Percentiles rank a stretch among this genome's conserved stretches.
Evolutionary conservation across 2,888 invertebrate genomes (phyloP).

Genomic region (Fissipunctia ypsillon): DNA sequence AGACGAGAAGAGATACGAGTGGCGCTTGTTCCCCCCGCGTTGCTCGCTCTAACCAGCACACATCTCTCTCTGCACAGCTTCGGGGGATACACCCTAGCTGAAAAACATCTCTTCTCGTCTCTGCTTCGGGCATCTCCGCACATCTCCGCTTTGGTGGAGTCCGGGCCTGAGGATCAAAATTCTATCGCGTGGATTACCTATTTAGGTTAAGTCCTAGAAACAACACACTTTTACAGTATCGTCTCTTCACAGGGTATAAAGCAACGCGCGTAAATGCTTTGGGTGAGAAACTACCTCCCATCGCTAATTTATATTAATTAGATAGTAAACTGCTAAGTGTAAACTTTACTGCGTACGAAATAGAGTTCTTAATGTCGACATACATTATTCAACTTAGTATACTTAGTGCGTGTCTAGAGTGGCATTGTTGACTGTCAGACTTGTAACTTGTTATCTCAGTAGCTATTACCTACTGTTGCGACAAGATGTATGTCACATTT

Average conservation of each 20-base stretch:
- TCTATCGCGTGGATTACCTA: background rate
- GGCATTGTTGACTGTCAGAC: background rate
- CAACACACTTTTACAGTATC: background rate
- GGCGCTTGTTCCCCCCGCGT: no score
- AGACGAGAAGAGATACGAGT: no score
- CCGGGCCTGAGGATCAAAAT: no score
- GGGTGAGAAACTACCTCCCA: conserved; percentile 2
- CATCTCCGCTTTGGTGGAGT: no score
- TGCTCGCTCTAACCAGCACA: no score
- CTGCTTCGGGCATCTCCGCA: no score
- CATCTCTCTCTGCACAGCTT: no score
- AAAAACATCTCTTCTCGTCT: no score
- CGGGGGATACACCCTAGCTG: no score
- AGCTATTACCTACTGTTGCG: background rate
- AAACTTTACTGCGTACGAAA: conserved; percentile 1
- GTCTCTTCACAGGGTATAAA: background rate
- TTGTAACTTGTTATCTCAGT: conserved; percentile 3
- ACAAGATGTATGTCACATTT: background rate
- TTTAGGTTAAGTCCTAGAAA: background rate
- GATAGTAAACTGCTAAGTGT: background rate
- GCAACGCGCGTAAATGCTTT: background rate
- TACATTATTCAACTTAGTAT: conserved; percentile 7
- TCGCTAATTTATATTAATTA: conserved; percentile 23
- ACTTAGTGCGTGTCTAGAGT: background rate
- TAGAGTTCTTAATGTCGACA: conserved; percentile 10